These are phyloP conservation scores for Colius striatus DNA, from an alignment of 2,113 vertebrate species.

Conservation along the genomic window DNA sequence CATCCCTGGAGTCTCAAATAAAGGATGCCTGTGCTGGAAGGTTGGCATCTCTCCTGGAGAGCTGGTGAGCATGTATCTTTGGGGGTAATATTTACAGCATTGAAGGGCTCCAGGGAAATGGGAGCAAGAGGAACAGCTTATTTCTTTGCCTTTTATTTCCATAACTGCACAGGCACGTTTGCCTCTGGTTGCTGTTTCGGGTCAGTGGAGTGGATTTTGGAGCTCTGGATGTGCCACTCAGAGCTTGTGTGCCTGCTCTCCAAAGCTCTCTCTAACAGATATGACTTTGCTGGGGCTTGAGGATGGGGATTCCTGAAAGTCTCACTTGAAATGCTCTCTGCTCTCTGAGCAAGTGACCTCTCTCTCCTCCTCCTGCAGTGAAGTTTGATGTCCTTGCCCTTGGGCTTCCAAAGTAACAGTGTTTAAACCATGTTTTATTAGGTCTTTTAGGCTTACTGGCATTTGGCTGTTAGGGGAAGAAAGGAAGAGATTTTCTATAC, in stretches of 20 bases:
- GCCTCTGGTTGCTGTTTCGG: background rate
- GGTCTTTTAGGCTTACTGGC: background rate
- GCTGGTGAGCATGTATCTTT: background rate
- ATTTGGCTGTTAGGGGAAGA: background rate
- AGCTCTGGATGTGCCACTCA: rapidly evolving
- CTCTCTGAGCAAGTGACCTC: background rate
- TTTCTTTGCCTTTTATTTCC: slow-evolving; percentile 35
- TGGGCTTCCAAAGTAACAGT: background rate
- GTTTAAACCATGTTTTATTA: background rate
- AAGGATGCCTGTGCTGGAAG: background rate
- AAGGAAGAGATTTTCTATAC: background rate
- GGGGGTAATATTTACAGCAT: background rate
- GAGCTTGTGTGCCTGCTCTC: background rate
- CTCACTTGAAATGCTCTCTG: background rate
- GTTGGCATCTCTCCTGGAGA: slow-evolving; percentile 22
- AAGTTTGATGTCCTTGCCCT: background rate
- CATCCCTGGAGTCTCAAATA: slow-evolving; percentile 32
- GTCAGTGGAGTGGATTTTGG: slow-evolving; percentile 9
- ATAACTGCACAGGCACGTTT: background rate
- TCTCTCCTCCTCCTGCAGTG: background rate
- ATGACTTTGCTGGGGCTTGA: background rate
- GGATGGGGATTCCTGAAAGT: background rate
- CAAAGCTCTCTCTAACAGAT: background rate
- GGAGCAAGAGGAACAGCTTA: slow-evolving; percentile 12
- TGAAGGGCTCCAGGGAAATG: slow-evolving; percentile 26